These are phyloP conservation scores for Apamea monoglypha DNA, from an alignment of 2,888 invertebrate genomes.

Conservation along the genomic window DNA sequence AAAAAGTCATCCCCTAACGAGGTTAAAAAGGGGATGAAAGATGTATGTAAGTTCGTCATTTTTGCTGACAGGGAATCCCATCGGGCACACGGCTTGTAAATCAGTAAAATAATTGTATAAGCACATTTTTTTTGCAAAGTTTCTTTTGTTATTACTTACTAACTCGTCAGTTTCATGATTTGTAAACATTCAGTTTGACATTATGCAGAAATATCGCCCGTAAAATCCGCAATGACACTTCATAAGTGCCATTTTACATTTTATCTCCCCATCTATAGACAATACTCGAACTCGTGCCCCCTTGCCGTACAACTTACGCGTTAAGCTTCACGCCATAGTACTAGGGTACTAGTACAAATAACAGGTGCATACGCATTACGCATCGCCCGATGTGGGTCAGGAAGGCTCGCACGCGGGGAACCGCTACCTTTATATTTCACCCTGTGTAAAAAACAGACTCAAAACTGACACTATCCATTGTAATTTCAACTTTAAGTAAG, in stretches of 20 bases:
- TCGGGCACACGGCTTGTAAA: not conserved
- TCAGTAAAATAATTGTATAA: not conserved
- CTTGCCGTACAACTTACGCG: conserved; percentile 54
- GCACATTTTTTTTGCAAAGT: not conserved
- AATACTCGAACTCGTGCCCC: conserved; percentile 1
- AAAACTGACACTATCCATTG: conserved; percentile 9
- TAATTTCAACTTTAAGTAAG: conserved; percentile 25
- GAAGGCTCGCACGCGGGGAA: conserved; percentile 74
- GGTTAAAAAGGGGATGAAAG: not conserved
- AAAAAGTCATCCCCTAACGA: not conserved
- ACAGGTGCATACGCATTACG: conserved; percentile 86
- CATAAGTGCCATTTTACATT: not conserved
- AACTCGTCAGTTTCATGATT: not conserved
- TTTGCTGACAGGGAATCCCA: not conserved
- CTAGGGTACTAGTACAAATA: conserved; percentile 61
- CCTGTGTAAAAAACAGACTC: conserved; percentile 51
- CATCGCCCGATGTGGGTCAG: conserved; percentile 87
- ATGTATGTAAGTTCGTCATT: not conserved
- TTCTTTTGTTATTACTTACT: not conserved
- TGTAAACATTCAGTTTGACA: not conserved
- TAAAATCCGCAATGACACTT: not conserved
- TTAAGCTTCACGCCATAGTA: conserved; percentile 67
- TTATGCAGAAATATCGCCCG: not conserved
- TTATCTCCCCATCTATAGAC: conserved; percentile 11
- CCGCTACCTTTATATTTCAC: conserved; percentile 68